These are phyloP conservation scores for Oreochromis grahami DNA, from an alignment of 2,797 vertebrate species.

Conservation along the genomic window DNA sequence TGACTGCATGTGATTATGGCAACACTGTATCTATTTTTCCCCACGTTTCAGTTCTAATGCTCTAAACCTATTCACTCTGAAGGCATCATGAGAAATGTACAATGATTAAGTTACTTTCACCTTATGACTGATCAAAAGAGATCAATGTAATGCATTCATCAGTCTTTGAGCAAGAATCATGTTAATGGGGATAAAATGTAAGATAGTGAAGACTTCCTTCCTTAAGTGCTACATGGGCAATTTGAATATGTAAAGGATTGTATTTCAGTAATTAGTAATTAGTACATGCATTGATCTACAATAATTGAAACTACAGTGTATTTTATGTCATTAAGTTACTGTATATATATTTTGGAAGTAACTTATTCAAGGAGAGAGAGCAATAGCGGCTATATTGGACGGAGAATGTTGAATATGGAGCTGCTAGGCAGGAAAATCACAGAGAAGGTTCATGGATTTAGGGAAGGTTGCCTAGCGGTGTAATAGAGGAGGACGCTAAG, in stretches of 20 bases:
- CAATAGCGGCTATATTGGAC: not conserved
- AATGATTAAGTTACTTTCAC: not conserved
- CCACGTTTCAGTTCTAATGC: not conserved
- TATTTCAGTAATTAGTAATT: not conserved
- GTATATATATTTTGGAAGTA: not conserved
- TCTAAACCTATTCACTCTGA: not conserved
- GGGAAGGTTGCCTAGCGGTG: not conserved
- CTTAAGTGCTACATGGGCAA: not conserved
- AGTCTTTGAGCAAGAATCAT: not conserved
- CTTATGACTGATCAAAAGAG: not conserved
- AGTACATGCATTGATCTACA: not conserved
- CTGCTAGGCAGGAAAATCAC: not conserved
- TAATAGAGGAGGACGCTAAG: not conserved
- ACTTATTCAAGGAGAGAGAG: not conserved
- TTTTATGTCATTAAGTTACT: fast-evolving
- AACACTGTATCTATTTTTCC: not conserved
- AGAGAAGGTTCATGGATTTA: not conserved
- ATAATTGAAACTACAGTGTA: not conserved
- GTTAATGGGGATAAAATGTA: not conserved
- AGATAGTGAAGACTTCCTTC: not conserved
- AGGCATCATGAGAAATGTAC: not conserved
- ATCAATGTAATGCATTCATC: not conserved
- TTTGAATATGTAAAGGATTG: not conserved
- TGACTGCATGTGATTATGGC: not conserved
- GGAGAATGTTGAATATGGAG: not conserved